These are phyloP conservation scores for Glyptemys insculpta DNA, from an alignment of 2,797 vertebrate genomes.

Conservation along the genomic window DNA sequence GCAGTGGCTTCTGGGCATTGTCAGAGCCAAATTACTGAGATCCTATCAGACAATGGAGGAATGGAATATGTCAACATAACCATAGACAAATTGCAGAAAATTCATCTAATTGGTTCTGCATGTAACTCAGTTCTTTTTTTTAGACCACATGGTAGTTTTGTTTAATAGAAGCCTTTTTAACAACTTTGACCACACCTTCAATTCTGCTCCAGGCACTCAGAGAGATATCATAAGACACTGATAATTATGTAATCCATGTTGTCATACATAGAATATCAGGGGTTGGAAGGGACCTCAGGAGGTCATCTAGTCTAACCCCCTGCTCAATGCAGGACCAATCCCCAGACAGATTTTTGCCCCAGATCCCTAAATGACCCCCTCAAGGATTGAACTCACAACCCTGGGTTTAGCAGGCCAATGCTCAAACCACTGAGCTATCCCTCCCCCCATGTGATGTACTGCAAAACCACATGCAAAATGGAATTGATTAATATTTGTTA, in stretches of 20 bases:
- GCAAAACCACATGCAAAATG: neutral
- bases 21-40: neutral
- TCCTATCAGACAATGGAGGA: neutral
- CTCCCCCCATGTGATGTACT: neutral
- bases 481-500: neutral
- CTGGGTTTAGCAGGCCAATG: no score
- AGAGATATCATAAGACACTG: neutral
- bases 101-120: neutral
- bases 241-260: neutral
- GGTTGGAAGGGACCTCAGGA: no score
- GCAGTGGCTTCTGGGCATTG: neutral
- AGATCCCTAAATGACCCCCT: no score
- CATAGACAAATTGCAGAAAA: neutral
- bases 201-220: neutral
- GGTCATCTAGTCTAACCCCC: no score
- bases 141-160: neutral
- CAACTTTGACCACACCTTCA: neutral
- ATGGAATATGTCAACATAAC: neutral
- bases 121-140: neutral
- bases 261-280: no score
- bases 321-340: no score
- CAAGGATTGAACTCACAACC: no score
- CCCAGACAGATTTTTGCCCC: no score
- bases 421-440: no score
- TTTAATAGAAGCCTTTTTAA: neutral